Percentiles rank a stretch among this genome's conserved stretches.
Evolutionary conservation across 2,797 vertebrate genomes (phyloP).

Genomic region (Mycteria americana): DNA sequence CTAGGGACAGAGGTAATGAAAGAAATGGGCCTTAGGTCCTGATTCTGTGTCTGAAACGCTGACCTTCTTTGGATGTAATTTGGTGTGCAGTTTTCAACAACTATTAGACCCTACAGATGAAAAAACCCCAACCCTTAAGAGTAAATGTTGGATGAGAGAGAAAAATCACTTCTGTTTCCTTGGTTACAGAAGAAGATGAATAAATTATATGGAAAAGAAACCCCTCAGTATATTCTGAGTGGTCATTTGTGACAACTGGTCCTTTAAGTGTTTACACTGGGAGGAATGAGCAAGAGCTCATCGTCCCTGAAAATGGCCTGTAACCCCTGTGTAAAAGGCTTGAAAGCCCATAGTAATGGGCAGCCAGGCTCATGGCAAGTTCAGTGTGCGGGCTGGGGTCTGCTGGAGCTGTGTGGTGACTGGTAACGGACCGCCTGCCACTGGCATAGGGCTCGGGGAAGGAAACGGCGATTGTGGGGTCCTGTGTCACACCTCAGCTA

Average conservation of each 20-base stretch:
- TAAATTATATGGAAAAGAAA: conserved; percentile 2
- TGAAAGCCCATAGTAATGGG: accelerated
- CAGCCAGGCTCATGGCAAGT: accelerated
- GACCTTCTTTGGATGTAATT: neutral
- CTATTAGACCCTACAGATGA: neutral
- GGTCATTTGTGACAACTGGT: conserved; percentile 18
- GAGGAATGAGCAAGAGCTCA: neutral
- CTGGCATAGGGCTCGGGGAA: neutral
- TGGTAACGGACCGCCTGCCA: accelerated
- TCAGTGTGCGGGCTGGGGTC: neutral
- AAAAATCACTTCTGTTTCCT: conserved; percentile 45
- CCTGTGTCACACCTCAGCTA: neutral
- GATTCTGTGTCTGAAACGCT: neutral
- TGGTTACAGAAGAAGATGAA: conserved; percentile 56
- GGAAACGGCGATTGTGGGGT: neutral
- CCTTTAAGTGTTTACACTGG: neutral
- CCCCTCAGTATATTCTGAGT: neutral
- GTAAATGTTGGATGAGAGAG: neutral
- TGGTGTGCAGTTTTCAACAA: neutral
- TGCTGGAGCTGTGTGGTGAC: neutral
- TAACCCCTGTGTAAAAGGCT: accelerated
- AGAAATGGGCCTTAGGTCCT: neutral
- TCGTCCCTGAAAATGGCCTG: neutral
- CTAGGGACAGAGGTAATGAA: too few species aligned
- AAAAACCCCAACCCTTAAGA: neutral